A percentile compares a stretch with the other conserved stretches of the same genome.
Conservation (phyloP, 2,797 vertebrate genomes). For the Psittacula echo region DNA sequence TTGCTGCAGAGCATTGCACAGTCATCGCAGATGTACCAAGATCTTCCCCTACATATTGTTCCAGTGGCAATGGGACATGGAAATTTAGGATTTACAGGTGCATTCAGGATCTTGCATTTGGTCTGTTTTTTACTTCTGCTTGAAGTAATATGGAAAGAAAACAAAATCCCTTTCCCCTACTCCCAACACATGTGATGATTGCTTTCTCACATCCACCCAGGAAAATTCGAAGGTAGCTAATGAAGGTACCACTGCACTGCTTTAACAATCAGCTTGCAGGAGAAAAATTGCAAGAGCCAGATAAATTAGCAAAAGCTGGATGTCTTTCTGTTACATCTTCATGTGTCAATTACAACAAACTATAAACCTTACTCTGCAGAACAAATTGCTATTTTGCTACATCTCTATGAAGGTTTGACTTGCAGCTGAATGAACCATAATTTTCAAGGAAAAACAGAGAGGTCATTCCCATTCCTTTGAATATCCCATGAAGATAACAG, state of each 20-base stretch:
- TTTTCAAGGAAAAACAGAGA: neutral
- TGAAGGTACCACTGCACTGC: neutral
- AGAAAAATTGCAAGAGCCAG: neutral
- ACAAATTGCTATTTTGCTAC: neutral
- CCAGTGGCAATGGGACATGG: neutral
- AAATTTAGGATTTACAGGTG: neutral
- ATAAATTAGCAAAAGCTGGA: neutral
- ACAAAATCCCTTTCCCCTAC: neutral
- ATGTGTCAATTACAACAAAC: neutral
- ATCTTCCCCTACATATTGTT: neutral
- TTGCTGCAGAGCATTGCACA: neutral
- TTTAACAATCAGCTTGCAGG: neutral
- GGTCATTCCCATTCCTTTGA: neutral
- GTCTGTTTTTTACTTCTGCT: too few relatives aligned
- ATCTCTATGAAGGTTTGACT: neutral
- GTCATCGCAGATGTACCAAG: neutral
- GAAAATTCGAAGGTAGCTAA: neutral
- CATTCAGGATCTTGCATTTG: neutral
- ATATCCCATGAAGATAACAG: neutral
- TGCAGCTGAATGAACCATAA: rapidly evolving
- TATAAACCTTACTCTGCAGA: neutral
- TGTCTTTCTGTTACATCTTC: neutral
- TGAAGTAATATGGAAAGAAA: neutral
- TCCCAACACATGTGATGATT: neutral
- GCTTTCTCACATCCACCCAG: neutral